A percentile compares a stretch with the other conserved stretches of the same genome.
phyloP scores from a whole-genome alignment of 2,797 vertebrate genomes.

The Chaetodon trifasciatus region DNA sequence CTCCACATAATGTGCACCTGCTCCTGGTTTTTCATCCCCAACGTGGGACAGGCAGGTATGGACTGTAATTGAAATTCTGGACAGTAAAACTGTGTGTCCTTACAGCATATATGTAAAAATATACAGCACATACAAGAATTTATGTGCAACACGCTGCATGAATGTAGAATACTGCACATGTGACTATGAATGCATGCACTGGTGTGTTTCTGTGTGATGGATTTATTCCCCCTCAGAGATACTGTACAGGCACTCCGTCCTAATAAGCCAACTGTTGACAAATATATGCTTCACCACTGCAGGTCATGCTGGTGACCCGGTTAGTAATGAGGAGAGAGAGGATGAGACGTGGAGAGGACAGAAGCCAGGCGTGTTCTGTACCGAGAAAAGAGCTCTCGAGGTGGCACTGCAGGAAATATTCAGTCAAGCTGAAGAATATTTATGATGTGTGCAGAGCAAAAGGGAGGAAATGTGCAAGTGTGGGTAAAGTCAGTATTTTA shows the following conservation, averaged over 20 bases:
- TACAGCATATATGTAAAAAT: background rate
- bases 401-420: constrained; percentile 1
- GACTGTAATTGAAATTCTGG: constrained; percentile 66
- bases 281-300: constrained; percentile 18
- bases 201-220: constrained; percentile 14
- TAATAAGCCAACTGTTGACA: constrained; percentile 48
- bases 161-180: background rate
- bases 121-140: background rate
- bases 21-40: constrained; percentile 63
- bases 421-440: constrained; percentile 2
- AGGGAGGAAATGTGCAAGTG: background rate
- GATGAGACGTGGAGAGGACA: constrained; percentile 26
- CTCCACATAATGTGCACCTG: constrained; percentile 74
- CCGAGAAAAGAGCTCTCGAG: background rate
- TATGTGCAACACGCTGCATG: constrained; percentile 21
- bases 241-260: background rate
- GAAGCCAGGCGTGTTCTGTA: constrained; percentile 1
- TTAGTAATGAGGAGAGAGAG: constrained; percentile 41
- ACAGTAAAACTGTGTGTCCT: constrained; percentile 26
- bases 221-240: constrained; percentile 5
- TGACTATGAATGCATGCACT: background rate
- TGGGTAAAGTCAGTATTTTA: background rate
- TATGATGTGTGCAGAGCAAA: background rate
- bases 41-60: constrained; percentile 31
- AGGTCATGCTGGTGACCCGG: constrained; percentile 33